These are phyloP conservation scores for Cryptotermes secundus DNA, from an alignment of 1,140 invertebrate species.

Conservation along the genomic window DNA sequence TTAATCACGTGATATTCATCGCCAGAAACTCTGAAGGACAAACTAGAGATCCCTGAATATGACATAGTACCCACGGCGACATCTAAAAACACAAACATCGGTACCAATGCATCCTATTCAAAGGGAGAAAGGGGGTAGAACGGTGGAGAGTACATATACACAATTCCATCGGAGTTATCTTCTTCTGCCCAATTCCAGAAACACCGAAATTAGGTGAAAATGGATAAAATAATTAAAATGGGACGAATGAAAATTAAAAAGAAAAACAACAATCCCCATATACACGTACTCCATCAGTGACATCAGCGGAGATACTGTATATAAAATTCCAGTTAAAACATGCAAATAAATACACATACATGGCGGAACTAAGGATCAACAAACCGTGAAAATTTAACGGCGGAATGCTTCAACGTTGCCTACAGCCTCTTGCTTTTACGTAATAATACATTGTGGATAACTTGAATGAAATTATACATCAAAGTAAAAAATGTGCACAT, in stretches of 20 bases:
- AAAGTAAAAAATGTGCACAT: neutral
- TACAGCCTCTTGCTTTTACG: neutral
- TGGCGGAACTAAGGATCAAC: neutral
- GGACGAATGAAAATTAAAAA: neutral
- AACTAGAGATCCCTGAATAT: neutral
- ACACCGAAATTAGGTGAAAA: neutral
- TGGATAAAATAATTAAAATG: neutral
- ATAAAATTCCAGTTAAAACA: neutral
- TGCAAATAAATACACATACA: neutral
- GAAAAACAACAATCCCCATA: neutral
- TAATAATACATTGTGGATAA: neutral
- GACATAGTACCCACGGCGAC: neutral
- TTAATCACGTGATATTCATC: slow-evolving; percentile 3
- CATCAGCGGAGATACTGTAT: neutral
- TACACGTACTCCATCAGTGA: neutral
- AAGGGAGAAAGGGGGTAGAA: neutral
- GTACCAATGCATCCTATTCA: neutral
- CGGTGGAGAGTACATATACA: neutral
- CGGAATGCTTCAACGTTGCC: neutral
- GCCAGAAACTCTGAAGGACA: neutral
- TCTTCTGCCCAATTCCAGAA: neutral
- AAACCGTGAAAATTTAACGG: neutral
- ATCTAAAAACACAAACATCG: neutral
- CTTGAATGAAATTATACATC: neutral
- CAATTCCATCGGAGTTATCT: neutral